Conservation (phyloP, 2,113 vertebrate genomes). For the Indri indri region DNA sequence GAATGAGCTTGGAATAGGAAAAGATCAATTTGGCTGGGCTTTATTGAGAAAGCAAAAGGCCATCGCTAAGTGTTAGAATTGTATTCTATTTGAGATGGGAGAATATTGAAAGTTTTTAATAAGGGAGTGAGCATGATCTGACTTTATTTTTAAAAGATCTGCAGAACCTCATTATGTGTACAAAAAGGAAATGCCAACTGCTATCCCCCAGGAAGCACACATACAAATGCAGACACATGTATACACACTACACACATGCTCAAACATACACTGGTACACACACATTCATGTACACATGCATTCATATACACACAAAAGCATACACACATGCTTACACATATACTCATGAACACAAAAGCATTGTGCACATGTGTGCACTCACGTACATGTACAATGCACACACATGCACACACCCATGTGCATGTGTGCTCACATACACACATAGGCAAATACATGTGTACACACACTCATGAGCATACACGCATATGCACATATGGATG, state of each 20-base stretch:
- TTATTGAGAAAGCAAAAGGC: background rate
- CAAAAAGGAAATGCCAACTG: background rate
- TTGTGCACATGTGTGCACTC: background rate
- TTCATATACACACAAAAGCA: background rate
- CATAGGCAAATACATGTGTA: background rate
- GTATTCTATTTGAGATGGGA: background rate
- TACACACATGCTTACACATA: background rate
- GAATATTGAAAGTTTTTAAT: background rate
- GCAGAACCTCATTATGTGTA: background rate
- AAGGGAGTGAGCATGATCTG: background rate
- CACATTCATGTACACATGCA: background rate
- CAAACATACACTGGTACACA: background rate
- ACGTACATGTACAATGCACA: background rate
- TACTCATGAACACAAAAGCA: background rate
- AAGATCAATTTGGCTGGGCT: background rate
- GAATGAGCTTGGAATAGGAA: background rate
- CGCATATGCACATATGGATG: background rate
- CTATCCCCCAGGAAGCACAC: background rate
- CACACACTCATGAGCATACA: background rate
- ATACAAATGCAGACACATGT: background rate
- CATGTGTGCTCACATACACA: background rate
- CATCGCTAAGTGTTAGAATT: background rate
- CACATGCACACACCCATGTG: background rate
- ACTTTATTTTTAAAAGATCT: slow-evolving; percentile 10
- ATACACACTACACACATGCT: background rate